phyloP scores from a whole-genome alignment of 2,797 vertebrate species.

The Danio aesculapii region DNA sequence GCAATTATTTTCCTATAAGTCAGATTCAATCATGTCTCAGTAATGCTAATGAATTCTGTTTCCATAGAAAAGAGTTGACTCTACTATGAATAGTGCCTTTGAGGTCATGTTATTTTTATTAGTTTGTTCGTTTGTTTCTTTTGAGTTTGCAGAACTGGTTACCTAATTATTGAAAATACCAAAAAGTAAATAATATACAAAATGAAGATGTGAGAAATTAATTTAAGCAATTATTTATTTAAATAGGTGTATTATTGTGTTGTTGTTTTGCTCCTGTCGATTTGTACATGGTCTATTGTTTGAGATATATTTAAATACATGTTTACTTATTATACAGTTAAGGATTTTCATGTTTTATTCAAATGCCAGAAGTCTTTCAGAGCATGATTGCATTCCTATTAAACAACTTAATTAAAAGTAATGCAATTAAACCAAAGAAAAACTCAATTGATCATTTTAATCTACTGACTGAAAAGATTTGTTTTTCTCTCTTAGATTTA shows the following conservation, averaged over 20 bases:
- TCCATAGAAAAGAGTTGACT: conserved; percentile 55
- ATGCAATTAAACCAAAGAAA: neutral
- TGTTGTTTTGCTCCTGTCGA: neutral
- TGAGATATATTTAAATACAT: neutral
- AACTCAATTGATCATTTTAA: conserved; percentile 22
- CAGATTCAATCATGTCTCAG: conserved; percentile 46
- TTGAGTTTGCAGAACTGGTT: conserved; percentile 14
- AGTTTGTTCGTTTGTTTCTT: conserved; percentile 9
- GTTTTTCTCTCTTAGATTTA: neutral
- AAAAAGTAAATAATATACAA: conserved; percentile 12
- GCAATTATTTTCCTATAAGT: conserved; percentile 39
- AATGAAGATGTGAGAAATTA: neutral
- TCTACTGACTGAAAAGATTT: conserved; percentile 11
- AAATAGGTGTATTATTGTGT: neutral
- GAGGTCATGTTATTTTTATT: conserved; percentile 51
- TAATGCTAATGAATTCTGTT: conserved; percentile 56
- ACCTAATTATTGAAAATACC: conserved; percentile 36
- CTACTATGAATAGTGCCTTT: conserved; percentile 39
- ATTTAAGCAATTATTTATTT: neutral
- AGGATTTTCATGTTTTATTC: conserved; percentile 1
- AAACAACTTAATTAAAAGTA: neutral
- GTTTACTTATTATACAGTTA: neutral
- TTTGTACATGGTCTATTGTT: neutral
- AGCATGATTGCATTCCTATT: neutral
- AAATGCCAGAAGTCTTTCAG: neutral